Base-by-base conservation (phyloP, 2,888 invertebrate species). In the Eupithecia tripunctaria region DNA sequence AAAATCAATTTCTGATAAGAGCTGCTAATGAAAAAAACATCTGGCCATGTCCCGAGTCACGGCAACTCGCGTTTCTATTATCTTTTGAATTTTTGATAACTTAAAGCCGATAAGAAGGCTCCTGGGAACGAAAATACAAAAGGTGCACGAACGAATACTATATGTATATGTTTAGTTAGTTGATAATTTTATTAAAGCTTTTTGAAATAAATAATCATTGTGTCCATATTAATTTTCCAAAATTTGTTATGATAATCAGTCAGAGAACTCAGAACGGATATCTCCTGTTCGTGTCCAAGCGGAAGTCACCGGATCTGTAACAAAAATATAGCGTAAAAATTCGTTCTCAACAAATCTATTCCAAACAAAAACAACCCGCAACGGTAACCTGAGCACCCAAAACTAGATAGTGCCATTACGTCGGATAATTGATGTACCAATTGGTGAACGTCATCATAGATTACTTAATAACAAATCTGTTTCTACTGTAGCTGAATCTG, bases 271-370 rank as follows among this genome's bases (percentile, higher is more conserved):
- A 82, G 71, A 68, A 86, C 1, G 86, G 86, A 63, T 84, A 85
- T 68, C 74, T 81, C 43, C 86, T 73, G 41, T 41, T 75, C 4
- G 89, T 89, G 71, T 86, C 79, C 8, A 88, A 65, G 32, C 88
- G 81, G 80, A 82, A 89, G 72, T 81, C 75, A 10, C 89, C 89
- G 67, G 83, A 75, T 70, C 89, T 89, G 87, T 66, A 82, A 84
- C 32, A 32, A 71, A 59, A 77, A 73, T 63, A 51, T 32, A 47
- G 18, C 43, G n/a, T n/a, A 21, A n/a, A n/a, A 51, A 21, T 51
- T 10, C 21, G 3, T 51, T 5, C 43, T 43, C 2, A 43, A 43
- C 2, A 21, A 41, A 41, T 15, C 14, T 38, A 4, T 38, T 43
- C 43, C 18, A 15, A 43, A 18, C 41, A 5, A 43, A 43, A 43